Conservation (phyloP, 2,113 vertebrate genomes). For the Neodontobutis hainanensis region DNA sequence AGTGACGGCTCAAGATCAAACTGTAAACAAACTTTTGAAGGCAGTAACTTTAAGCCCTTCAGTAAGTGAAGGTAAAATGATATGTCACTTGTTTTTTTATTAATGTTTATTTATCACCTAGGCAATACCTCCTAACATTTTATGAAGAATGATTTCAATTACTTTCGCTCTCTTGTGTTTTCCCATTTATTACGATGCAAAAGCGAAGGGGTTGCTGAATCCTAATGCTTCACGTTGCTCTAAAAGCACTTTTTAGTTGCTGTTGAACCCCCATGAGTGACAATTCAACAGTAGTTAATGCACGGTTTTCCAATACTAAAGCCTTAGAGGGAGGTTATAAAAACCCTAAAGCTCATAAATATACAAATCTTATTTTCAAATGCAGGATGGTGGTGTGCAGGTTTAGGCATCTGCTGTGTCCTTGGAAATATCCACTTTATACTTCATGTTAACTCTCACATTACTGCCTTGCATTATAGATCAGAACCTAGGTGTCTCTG, state of each 20-base stretch:
- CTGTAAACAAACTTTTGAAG: slow-evolving; percentile 25
- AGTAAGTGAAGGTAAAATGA: slow-evolving; percentile 29
- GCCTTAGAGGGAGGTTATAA: slow-evolving; percentile 19
- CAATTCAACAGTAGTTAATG: slow-evolving; percentile 23
- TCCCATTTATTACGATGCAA: slow-evolving; percentile 51
- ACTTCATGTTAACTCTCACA: background rate
- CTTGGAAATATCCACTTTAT: background rate
- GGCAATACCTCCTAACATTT: slow-evolving; percentile 49
- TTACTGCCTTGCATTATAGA: background rate
- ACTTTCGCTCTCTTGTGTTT: slow-evolving; percentile 56
- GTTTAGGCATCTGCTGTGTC: too few species aligned
- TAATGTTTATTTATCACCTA: slow-evolving; percentile 52
- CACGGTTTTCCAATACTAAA: slow-evolving; percentile 31
- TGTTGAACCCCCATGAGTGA: slow-evolving; percentile 44
- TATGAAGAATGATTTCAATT: slow-evolving; percentile 71
- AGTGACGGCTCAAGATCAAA: slow-evolving; percentile 26
- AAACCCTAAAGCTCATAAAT: slow-evolving; percentile 6
- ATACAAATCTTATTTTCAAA: background rate
- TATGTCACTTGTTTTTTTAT: slow-evolving; percentile 47
- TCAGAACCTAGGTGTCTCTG: background rate
- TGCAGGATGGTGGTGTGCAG: too few species aligned
- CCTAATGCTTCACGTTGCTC: slow-evolving; percentile 49
- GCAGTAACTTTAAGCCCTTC: slow-evolving; percentile 33
- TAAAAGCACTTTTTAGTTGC: slow-evolving; percentile 55
- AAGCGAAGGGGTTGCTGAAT: slow-evolving; percentile 44